phyloP scores from a whole-genome alignment of 2,113 vertebrate genomes.

The Leiothrix lutea region DNA sequence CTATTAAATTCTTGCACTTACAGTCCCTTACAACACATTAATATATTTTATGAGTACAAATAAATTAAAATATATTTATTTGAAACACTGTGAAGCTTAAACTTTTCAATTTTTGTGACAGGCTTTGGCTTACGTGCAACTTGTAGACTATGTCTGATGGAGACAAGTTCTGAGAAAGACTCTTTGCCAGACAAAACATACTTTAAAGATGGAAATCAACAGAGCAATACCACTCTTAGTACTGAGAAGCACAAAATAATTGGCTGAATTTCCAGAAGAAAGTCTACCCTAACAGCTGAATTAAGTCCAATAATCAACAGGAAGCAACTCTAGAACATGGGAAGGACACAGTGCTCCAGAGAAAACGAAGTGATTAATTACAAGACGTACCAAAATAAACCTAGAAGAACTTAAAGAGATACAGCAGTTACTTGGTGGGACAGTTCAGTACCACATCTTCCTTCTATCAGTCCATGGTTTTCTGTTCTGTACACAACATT shows the following conservation, averaged over 20 bases:
- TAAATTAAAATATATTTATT: not conserved
- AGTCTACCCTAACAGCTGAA: not conserved
- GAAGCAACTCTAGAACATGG: not conserved
- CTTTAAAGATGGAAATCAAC: not conserved
- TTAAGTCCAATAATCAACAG: not conserved
- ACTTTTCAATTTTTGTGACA: not conserved
- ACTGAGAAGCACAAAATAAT: not conserved
- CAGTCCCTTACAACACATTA: rapidly evolving
- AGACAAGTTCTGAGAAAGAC: not conserved
- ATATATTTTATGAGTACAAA: not conserved
- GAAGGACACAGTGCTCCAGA: not conserved
- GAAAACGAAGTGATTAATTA: not conserved
- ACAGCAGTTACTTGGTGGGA: not conserved
- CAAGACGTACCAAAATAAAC: not conserved
- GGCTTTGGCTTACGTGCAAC: not conserved
- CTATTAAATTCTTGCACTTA: not conserved
- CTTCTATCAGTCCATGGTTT: not conserved
- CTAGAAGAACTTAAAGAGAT: not conserved
- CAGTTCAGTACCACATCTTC: not conserved
- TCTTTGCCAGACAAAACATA: constrained; percentile 32
- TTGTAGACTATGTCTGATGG: not conserved
- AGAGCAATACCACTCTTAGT: not conserved
- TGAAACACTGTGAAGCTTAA: not conserved
- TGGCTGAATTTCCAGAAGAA: not conserved
- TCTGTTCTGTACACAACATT: not conserved